phyloP scores from a whole-genome alignment of 1,140 invertebrate species.

The Heliconius nattereri region DNA sequence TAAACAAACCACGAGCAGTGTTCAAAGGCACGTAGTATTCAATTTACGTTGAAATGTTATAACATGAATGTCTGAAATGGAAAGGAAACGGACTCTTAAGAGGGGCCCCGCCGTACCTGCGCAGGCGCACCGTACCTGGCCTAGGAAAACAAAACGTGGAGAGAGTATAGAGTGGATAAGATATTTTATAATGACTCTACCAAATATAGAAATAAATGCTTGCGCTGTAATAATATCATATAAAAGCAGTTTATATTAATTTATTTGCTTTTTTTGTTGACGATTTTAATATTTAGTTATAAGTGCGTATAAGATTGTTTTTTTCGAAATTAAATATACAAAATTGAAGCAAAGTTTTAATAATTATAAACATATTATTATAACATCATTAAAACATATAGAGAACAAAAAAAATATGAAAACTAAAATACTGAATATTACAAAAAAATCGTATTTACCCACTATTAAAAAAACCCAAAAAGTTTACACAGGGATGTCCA shows the following conservation, averaged over 20 bases:
- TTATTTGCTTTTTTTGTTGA: not conserved
- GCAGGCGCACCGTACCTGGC: conserved; percentile 69
- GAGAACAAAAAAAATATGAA: too few species aligned
- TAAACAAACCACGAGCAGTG: conserved; percentile 21
- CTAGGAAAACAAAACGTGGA: conserved; percentile 67
- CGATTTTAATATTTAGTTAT: not conserved
- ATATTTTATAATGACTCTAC: not conserved
- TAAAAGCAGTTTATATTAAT: not conserved
- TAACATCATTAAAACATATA: too few species aligned
- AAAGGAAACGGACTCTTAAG: conserved; percentile 68
- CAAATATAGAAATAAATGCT: not conserved
- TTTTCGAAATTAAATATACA: too few species aligned
- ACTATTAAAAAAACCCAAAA: not conserved
- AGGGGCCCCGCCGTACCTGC: conserved; percentile 57
- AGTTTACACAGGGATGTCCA: conserved; percentile 49
- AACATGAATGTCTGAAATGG: conserved; percentile 73
- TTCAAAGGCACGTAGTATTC: conserved; percentile 47
- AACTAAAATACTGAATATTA: too few species aligned
- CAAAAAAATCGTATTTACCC: not conserved
- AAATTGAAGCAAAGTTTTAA: too few species aligned
- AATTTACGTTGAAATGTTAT: conserved; percentile 54
- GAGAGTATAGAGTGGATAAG: conserved; percentile 53
- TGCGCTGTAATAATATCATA: not conserved
- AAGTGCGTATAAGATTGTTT: too few species aligned
- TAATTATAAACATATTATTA: too few species aligned